Conservation (phyloP, 2,797 vertebrate genomes). For the Pipistrellus kuhlii region DNA sequence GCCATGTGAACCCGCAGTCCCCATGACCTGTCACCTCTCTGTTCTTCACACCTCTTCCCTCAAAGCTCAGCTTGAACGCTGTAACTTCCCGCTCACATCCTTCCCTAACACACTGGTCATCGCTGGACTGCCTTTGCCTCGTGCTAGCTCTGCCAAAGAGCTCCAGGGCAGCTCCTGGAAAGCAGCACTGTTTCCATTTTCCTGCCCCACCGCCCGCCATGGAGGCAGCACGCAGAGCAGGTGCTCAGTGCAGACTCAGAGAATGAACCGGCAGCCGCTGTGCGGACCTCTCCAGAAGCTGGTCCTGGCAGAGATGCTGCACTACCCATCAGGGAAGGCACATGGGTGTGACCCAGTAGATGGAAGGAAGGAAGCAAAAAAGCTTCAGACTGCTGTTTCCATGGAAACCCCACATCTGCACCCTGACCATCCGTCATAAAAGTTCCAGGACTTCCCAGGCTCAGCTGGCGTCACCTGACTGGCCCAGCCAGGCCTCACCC, state of each 20-base stretch:
- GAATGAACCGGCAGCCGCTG: background rate
- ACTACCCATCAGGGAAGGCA: background rate
- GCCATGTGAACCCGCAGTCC: background rate
- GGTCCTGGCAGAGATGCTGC: background rate
- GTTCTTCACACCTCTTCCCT: background rate
- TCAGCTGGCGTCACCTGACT: background rate
- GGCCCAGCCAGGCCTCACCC: background rate
- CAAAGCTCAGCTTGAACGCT: background rate
- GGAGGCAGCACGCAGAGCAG: background rate
- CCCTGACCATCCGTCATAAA: background rate
- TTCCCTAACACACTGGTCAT: background rate
- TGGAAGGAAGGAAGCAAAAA: conserved; percentile 27
- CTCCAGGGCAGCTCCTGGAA: background rate
- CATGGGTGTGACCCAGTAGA: background rate
- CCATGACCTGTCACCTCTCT: background rate
- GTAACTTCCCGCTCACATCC: background rate
- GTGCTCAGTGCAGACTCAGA: background rate
- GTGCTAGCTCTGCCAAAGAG: background rate
- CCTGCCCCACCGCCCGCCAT: background rate
- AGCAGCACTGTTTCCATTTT: background rate
- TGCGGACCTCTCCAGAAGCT: background rate
- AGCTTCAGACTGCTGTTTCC: conserved; percentile 50
- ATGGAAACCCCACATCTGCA: conserved; percentile 64
- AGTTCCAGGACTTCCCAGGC: background rate
- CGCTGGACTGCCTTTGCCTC: background rate